These are phyloP conservation scores for Ciconia boyciana DNA, from an alignment of 2,113 vertebrate genomes.

Conservation along the genomic window DNA sequence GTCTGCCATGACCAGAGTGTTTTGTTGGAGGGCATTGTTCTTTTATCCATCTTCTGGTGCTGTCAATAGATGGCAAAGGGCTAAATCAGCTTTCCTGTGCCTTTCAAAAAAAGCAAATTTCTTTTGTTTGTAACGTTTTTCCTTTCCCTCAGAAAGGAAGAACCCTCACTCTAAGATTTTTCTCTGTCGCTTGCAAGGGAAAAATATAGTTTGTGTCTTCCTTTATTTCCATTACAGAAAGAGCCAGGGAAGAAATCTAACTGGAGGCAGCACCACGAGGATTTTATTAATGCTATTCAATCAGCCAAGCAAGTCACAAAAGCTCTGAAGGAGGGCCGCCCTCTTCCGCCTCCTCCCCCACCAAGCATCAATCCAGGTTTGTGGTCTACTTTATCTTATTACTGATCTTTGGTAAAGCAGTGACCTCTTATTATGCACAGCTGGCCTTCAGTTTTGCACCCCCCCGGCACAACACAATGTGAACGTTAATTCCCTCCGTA, in stretches of 20 bases:
- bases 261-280: constrained; percentile 65
- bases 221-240: constrained; percentile 24
- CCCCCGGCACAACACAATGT: neutral
- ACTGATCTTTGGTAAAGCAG: neutral
- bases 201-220: neutral
- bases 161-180: neutral
- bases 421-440: neutral
- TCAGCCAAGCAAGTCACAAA: constrained; percentile 43
- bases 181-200: neutral
- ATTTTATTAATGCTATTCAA: constrained; percentile 55
- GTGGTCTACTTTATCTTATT: neutral
- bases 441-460: neutral
- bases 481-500: neutral
- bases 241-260: constrained; percentile 54
- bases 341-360: constrained; percentile 48
- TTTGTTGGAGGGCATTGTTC: neutral
- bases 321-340: constrained; percentile 47
- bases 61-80: neutral
- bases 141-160: neutral
- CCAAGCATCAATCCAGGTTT: constrained; percentile 57
- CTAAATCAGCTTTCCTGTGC: neutral
- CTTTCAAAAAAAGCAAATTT: neutral
- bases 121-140: neutral
- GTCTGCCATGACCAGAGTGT: neutral
- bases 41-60: neutral